Conservation (phyloP, 1,140 invertebrate species). For the Drosophila kurseongensis region DNA sequence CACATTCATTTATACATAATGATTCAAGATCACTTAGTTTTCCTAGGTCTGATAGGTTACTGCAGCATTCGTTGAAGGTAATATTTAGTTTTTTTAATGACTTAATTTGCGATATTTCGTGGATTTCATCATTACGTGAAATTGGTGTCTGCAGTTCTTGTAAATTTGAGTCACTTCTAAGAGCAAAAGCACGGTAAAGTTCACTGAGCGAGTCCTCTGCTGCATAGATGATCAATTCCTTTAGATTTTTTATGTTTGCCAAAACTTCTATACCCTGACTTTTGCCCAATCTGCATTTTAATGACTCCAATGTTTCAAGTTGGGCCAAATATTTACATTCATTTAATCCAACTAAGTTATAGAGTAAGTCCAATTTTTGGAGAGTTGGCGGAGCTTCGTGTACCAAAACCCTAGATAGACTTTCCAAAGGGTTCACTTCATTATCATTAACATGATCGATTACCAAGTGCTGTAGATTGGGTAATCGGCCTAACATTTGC, state of each 20-base stretch:
- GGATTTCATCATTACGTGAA: neutral
- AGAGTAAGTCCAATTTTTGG: neutral
- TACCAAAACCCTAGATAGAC: neutral
- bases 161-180: neutral
- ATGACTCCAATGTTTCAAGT: neutral
- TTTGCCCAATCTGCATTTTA: neutral
- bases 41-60: neutral
- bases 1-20: neutral
- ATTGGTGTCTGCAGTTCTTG: neutral
- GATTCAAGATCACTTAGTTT: neutral
- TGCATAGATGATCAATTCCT: neutral
- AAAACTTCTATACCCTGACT: too few species aligned
- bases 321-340: neutral
- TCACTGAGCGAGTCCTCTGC: neutral
- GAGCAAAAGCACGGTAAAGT: neutral
- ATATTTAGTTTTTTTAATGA: neutral
- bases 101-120: constrained; percentile 2
- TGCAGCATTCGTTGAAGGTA: too few species aligned
- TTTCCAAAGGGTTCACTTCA: too few species aligned
- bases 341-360: neutral
- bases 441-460: neutral
- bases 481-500: neutral
- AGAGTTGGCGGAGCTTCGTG: neutral
- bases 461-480: neutral
- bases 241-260: too few species aligned